Conservation (phyloP, 2,888 invertebrate genomes). For the Brachycybe producta region DNA sequence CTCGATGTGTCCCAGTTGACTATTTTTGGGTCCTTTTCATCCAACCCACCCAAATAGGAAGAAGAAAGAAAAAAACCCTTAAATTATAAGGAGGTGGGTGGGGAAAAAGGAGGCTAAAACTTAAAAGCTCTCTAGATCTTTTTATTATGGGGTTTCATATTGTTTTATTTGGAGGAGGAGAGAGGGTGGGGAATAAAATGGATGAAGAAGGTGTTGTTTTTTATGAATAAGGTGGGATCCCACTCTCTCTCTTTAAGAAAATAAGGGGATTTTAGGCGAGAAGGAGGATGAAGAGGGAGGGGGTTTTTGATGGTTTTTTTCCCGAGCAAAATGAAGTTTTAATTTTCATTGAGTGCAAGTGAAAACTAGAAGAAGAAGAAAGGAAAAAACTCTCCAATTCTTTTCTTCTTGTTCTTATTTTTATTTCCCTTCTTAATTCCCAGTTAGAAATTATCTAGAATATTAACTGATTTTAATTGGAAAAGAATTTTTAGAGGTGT, state of each 20-base stretch:
- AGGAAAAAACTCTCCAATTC: no score
- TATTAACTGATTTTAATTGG: conserved; percentile 11
- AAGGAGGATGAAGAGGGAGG: not conserved
- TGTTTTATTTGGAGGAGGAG: not conserved
- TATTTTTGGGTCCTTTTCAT: no score
- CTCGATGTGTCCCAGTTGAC: conserved; percentile 8
- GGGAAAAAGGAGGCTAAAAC: conserved; percentile 1
- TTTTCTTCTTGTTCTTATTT: no score
- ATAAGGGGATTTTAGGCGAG: not conserved
- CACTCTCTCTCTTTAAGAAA: no score
- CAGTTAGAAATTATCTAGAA: not conserved
- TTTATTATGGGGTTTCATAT: no score
- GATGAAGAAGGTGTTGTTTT: not conserved
- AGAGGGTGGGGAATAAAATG: not conserved
- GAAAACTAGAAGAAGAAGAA: no score
- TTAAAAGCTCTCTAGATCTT: conserved; percentile 7
- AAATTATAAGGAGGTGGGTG: not conserved
- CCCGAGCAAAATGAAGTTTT: not conserved
- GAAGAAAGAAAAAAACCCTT: no score
- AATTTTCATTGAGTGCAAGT: not conserved
- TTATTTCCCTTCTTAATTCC: no score
- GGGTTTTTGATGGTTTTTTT: not conserved
- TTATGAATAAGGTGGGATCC: not conserved
- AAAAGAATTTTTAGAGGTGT: no score
- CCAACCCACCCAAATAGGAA: no score